Base-by-base conservation (phyloP, 2,888 invertebrate species). In the Blastobasis lacticolella region DNA sequence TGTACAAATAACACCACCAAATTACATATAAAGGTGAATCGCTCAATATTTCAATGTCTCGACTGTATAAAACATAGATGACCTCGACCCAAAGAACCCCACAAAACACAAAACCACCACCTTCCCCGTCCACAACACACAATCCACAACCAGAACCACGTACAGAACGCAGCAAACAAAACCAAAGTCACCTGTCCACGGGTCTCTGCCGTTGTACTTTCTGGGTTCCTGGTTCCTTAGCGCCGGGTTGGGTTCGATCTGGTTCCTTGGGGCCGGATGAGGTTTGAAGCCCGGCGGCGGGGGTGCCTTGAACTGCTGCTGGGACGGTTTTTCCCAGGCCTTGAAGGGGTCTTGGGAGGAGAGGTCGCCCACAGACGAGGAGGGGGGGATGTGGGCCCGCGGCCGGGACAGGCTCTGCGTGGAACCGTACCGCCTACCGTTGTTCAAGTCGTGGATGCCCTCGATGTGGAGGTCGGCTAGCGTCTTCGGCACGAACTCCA, bases 401-500 rank as follows among this genome's bases (percentile, higher is more conserved):
- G 75, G 75, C 45, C 77, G 76, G 76, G 85, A 75, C 51, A 88
- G 82, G 76, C 81, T 84, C 63, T 80, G 82, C 60, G 83, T 76
- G 81, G 88, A 88, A 77, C 88, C 87, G 81, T 83, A 88, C 78
- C 81, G 82, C 91, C 90, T 90, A 90, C 91, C 90, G 78, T 90
- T 87, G 84, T 89, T 91, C 87, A 92, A 90, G 84, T 94, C 94
- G 72, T 91, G 88, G 71, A 92, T 77, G 71, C 91, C 91, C 78
- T 95, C 95, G 83, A 96, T 93, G 85, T 95, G 92, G 60, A 97
- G 91, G 86, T 97, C 97, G 57, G 94, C 91, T 69, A 97, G 89
- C 55, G 96, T 94, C 90, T 97, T 97, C 70, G 97, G 97, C 70
- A 95, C 92, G 83, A 97, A 97, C 86, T 97, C 96, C 84, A 93